Percentiles rank a stretch among this genome's conserved stretches.
phyloP scores from a whole-genome alignment of 2,113 vertebrate genomes.

The Calidris pugnax region DNA sequence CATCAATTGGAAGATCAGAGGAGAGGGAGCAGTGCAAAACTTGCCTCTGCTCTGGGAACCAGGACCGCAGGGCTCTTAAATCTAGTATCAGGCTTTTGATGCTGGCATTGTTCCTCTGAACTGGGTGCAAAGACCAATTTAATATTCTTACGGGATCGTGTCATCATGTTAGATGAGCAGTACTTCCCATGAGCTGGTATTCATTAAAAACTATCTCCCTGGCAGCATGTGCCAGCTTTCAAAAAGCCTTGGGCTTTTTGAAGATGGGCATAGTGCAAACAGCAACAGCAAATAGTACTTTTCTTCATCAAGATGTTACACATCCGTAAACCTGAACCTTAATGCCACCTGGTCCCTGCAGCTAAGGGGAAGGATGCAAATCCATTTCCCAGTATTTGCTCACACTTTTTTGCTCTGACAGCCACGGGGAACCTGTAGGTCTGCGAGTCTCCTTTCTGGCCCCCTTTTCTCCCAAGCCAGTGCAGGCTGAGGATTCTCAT shows the following conservation, averaged over 20 bases:
- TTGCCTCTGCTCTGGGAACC: neutral
- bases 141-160: neutral
- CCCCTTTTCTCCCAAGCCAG: neutral
- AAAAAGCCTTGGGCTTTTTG: neutral
- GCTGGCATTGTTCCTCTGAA: neutral
- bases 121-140: neutral
- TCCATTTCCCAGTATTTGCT: neutral
- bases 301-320: neutral
- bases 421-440: neutral
- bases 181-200: neutral
- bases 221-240: neutral
- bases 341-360: neutral
- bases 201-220: neutral
- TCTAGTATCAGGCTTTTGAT: conserved; percentile 18
- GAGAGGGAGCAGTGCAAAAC: neutral
- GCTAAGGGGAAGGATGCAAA: neutral
- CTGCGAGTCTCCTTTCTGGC: neutral
- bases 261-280: neutral
- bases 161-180: neutral
- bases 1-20: neutral
- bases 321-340: neutral
- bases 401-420: neutral
- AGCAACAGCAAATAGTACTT: neutral
- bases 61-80: neutral
- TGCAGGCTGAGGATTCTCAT: neutral